phyloP scores from a whole-genome alignment of 2,113 vertebrate species.

The Natator depressus region DNA sequence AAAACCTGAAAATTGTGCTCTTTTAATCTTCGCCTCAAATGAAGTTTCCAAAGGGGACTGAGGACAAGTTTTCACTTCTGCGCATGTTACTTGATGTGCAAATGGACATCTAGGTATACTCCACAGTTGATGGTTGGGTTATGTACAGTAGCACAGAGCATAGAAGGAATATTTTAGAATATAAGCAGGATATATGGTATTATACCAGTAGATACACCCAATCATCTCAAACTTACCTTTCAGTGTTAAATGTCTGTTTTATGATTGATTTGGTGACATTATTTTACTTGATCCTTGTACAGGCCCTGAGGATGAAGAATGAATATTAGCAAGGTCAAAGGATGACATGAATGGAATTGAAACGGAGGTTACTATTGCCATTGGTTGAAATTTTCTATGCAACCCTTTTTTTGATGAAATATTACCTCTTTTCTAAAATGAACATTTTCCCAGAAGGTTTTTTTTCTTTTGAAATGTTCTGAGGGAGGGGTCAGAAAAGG shows the following conservation, averaged over 20 bases:
- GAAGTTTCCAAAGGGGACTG: neutral
- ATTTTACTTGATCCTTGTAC: neutral
- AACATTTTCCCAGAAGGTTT: neutral
- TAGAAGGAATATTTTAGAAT: neutral
- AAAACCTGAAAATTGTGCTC: neutral
- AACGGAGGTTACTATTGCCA: neutral
- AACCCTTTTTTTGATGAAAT: neutral
- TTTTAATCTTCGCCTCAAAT: neutral
- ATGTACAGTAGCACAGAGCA: neutral
- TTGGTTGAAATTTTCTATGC: neutral
- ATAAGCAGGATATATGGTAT: neutral
- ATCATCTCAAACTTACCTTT: neutral
- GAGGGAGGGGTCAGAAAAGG: neutral
- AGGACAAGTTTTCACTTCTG: neutral
- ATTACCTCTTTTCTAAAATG: neutral
- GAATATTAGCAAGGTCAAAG: neutral
- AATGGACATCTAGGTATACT: neutral
- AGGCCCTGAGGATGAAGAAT: neutral
- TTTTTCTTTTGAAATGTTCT: neutral
- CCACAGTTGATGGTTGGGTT: neutral
- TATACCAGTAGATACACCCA: neutral
- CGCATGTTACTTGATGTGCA: neutral
- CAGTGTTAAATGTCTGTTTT: neutral
- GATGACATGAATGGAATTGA: neutral
- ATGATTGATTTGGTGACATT: neutral